Percentiles rank a stretch among this genome's conserved stretches.
Evolutionary conservation across 2,113 vertebrate species (phyloP).

Genomic region (Ceuthmochares aereus): DNA sequence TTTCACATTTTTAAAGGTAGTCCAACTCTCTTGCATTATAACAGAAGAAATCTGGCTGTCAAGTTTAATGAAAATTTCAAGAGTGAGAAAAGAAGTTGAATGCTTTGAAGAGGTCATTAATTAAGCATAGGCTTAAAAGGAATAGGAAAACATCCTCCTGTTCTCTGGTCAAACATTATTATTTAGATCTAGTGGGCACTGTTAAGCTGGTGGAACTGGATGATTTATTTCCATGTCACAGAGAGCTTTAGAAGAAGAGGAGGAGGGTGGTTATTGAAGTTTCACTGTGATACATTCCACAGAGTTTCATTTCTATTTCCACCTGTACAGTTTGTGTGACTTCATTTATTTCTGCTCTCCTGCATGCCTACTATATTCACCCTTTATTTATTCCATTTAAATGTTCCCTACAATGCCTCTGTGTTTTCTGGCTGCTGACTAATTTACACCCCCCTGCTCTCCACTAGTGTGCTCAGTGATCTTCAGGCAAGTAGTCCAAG

Average conservation of each 20-base stretch:
- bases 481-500: not conserved
- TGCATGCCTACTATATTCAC: not conserved
- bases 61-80: not conserved
- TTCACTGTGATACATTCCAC: not conserved
- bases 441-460: not conserved
- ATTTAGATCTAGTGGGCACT: no score
- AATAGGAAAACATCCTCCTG: not conserved
- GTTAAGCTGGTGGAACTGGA: not conserved
- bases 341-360: not conserved
- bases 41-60: not conserved
- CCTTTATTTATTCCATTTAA: not conserved
- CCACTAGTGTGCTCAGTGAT: not conserved
- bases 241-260: not conserved
- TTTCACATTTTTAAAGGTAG: not conserved
- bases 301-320: not conserved
- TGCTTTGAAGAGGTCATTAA: not conserved
- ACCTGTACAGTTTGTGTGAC: no score
- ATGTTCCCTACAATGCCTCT: not conserved
- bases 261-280: not conserved
- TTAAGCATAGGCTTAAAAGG: not conserved
- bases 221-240: not conserved
- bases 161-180: not conserved
- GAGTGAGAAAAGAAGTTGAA: not conserved
- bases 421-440: not conserved
- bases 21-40: not conserved